Base-by-base conservation (phyloP, 2,113 vertebrate genomes). In the Chloropsis hardwickii region DNA sequence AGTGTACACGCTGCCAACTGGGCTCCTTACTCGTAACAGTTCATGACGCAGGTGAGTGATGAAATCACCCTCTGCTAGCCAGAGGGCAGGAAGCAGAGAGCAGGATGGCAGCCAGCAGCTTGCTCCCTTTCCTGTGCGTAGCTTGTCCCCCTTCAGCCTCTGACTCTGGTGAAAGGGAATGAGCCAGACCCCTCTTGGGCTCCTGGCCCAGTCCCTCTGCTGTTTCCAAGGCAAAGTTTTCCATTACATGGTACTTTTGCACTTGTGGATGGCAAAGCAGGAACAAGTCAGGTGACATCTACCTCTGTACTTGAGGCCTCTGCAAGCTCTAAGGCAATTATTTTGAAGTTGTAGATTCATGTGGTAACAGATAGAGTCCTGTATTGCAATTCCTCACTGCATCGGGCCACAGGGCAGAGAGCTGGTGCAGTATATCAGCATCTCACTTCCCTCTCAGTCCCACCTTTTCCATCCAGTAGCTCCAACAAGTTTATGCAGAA, bases 121-220 rank as follows among this genome's bases (percentile, higher is more conserved):
- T 3, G 4, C 51, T 91, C 11, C 16, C n/a, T 72, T 81, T 57
- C 10, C 33, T 0, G 0, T 29, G 11, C 39, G 33, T 22, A 13
- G 3, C 19, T 57, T 65, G 47, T 18, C 10, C 16, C 11, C 6
- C 25, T 57, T 50, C 56, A 81, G 35, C 37, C 14, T 56, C 81
- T 0, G 0, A 40, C 16, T 7, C 37, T 45, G 47, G 37, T 64
- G 33, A 37, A 37, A 27, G 27, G 5, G 20, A 71, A 9, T 0
- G 2, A 86, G 44, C 15, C 9, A 24, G 56, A 66, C 9, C 17
- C 12, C 23, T 37, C 33, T 28, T 4, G 3, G 18, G 25, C 45
- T 93, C 44, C 19, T 64, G 56, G 15, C 24, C 2, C 2, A 39
- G 31, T n/a, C 48, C 18, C 28, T 48, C 19, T 40, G 14, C 48